A percentile compares a stretch with the other conserved stretches of the same genome.
phyloP scores from a whole-genome alignment of 2,113 vertebrate genomes.

The Calypte anna region DNA sequence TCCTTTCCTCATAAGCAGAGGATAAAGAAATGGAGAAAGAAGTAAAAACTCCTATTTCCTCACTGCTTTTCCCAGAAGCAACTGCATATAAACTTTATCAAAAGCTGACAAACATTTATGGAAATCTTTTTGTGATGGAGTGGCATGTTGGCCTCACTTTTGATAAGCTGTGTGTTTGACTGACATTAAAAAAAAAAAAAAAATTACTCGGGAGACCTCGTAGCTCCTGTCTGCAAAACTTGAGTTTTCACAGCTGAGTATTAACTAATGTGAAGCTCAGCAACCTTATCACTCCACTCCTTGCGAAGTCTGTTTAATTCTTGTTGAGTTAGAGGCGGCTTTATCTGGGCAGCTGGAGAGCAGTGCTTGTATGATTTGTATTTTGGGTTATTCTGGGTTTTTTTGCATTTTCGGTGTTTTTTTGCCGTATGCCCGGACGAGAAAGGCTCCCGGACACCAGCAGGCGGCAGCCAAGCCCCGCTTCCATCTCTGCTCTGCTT shows the following conservation, averaged over 20 bases:
- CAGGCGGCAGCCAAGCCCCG: constrained; percentile 57
- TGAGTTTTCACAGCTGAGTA: not conserved
- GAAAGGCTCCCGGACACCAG: not conserved
- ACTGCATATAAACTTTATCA: not conserved
- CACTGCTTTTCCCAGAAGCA: not conserved
- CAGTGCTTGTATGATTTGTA: not conserved
- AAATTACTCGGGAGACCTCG: not conserved
- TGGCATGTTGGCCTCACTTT: not conserved
- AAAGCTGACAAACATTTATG: not conserved
- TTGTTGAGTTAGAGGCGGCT: not conserved
- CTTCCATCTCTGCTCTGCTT: not conserved
- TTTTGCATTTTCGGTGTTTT: rapidly evolving
- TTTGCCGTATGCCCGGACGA: rapidly evolving
- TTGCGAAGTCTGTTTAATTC: not conserved
- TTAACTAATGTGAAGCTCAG: not conserved
- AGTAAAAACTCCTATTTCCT: not conserved
- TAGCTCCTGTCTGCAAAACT: not conserved
- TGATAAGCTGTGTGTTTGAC: not conserved
- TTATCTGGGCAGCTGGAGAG: rapidly evolving
- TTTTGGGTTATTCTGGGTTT: not conserved
- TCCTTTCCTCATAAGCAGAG: not conserved
- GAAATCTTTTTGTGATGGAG: not conserved
- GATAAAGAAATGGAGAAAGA: not conserved
- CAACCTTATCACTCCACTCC: rapidly evolving
- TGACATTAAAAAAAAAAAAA: not conserved